Evolutionary conservation across 2,888 invertebrate species (phyloP).

Genomic region (Blastobasis lacticolella): DNA sequence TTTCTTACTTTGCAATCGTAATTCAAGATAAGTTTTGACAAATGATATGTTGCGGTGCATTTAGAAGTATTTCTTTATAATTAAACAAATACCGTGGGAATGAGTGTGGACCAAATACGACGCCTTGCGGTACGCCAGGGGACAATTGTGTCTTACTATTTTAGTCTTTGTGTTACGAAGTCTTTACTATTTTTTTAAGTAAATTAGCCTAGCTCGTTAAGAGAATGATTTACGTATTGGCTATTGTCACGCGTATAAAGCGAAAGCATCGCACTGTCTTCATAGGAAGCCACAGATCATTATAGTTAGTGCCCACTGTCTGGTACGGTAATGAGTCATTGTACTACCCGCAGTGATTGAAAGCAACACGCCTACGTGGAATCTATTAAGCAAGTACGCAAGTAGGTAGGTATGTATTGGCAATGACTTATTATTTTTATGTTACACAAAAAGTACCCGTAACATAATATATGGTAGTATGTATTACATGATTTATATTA

Average conservation of each 20-base stretch:
- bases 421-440: slow-evolving; percentile 6
- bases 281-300: slow-evolving; percentile 9
- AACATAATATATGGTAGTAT: too few species aligned
- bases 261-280: slow-evolving; percentile 2
- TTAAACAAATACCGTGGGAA: background rate
- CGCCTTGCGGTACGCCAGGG: background rate
- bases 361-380: slow-evolving; percentile 12
- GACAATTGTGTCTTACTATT: background rate
- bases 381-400: slow-evolving; percentile 9
- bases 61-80: background rate
- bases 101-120: background rate
- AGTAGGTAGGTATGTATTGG: background rate
- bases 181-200: background rate
- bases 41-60: too few species aligned
- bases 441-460: background rate
- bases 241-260: background rate
- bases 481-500: too few species aligned
- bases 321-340: slow-evolving; percentile 13
- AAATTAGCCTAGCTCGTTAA: background rate
- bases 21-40: too few species aligned
- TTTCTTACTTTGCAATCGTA: background rate
- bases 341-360: slow-evolving; percentile 11
- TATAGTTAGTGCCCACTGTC: slow-evolving; percentile 10
- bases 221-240: background rate
- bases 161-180: too few species aligned